Conservation (phyloP, 2,113 vertebrate genomes). For the Ibidorhyncha struthersii region DNA sequence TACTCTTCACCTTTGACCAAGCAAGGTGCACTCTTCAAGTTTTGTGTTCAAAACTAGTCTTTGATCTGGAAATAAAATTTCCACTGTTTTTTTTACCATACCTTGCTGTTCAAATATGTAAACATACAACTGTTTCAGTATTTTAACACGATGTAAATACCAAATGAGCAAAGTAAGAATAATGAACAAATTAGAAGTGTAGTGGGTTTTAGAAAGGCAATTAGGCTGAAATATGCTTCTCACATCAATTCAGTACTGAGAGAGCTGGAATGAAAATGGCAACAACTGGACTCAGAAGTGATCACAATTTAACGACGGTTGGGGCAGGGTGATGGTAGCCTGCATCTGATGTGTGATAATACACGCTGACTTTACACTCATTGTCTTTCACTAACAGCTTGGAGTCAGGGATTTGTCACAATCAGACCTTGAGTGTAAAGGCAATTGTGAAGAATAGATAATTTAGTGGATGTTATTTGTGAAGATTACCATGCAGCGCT, state of each 20-base stretch:
- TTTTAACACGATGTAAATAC: background rate
- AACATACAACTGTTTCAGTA: background rate
- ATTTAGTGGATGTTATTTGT: background rate
- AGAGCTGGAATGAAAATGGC: background rate
- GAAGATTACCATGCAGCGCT: background rate
- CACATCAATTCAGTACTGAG: background rate
- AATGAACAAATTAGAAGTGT: background rate
- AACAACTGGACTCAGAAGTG: background rate
- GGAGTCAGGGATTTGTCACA: background rate
- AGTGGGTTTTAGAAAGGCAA: background rate
- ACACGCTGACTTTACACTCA: rapidly evolving
- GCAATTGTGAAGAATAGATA: background rate
- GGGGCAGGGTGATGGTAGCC: background rate
- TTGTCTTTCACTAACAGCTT: background rate
- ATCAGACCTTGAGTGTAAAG: background rate
- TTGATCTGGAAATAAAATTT: background rate
- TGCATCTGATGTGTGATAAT: background rate
- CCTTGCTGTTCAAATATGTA: background rate
- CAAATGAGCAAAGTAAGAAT: background rate
- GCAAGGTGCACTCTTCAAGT: background rate
- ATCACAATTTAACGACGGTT: rapidly evolving
- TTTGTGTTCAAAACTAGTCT: background rate
- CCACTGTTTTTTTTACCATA: background rate
- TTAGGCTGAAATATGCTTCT: background rate
- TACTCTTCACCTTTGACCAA: background rate